These are phyloP conservation scores for Margaritifera margaritifera DNA, from an alignment of 2,888 invertebrate genomes.

Conservation along the genomic window DNA sequence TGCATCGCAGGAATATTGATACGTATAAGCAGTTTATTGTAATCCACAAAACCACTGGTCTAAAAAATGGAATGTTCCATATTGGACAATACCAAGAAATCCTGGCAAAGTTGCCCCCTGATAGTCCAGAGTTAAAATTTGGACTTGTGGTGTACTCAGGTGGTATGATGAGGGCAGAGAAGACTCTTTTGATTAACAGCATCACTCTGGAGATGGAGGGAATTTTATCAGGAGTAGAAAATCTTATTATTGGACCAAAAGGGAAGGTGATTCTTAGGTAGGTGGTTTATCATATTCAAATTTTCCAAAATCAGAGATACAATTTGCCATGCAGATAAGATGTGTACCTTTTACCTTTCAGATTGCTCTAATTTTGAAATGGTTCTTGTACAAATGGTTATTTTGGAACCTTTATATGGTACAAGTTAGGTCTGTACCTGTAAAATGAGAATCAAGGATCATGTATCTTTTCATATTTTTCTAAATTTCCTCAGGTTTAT, in stretches of 20 bases:
- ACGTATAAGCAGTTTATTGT: conserved; percentile 44
- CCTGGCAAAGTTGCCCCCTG: conserved; percentile 43
- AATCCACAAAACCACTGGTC: conserved; percentile 46
- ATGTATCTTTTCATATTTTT: too few species aligned
- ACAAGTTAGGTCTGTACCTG: too few species aligned
- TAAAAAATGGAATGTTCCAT: conserved; percentile 47
- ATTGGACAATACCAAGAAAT: conserved; percentile 50
- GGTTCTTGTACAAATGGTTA: too few species aligned
- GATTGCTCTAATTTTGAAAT: too few species aligned
- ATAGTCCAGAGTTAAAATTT: conserved; percentile 55
- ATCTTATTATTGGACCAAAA: conserved; percentile 50
- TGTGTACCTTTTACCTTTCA: too few species aligned
- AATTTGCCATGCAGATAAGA: too few species aligned
- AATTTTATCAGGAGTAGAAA: conserved; percentile 42
- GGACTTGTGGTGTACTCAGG: conserved; percentile 46
- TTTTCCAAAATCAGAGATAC: too few species aligned
- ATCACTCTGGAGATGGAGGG: conserved; percentile 56
- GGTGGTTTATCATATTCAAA: not conserved
- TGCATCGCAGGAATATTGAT: conserved; percentile 46
- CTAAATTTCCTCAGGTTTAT: too few species aligned
- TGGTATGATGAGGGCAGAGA: conserved; percentile 41
- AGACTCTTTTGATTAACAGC: conserved; percentile 43
- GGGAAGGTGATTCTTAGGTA: conserved; percentile 54
- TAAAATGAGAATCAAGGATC: too few species aligned
- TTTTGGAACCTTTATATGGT: too few species aligned